Evolutionary conservation across 2,888 invertebrate species (phyloP), one percentile per base, ranked within the genome.

Genomic region (Maniola hyperantus): DNA sequence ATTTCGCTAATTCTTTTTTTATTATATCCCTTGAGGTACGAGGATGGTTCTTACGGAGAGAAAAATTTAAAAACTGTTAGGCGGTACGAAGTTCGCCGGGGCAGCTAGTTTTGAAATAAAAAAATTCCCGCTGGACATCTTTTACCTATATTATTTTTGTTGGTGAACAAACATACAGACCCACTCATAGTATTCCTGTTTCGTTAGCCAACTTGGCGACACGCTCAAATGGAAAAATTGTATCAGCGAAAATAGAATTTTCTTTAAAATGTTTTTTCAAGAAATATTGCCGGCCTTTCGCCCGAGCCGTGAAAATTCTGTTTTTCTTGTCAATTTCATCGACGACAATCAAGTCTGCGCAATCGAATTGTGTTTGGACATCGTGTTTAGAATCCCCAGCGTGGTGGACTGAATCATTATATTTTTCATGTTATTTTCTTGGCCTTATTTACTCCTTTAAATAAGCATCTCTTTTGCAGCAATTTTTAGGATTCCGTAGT

Each of bases 331-430:
- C 63, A 66, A 66, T 66, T 68, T 68, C 65, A 68, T 68, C 60
- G 68, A 63, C 55, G 57, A 68, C 68, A 70, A 70, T 70, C 70
- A 64, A 68, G 69, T 71, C 62, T 64, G 64, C 64, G 48, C 64
- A 65, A 66, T 68, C 65, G 55, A 68, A 68, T 70, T 68, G 62
- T 62, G 65, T 70, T 68, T 70, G 68, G 63, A 48, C 65, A 60
- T 63, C 70, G 70, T 68, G 70, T 59, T 60, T 33, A 20, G 70
- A 70, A 70, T 70, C 51, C 39, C 33, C 44, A 68, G 54, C 20
- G 54, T 7, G 34, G 39, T 18, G 33, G 36, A 42, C 48, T 62
- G 26, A 34, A 48, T 66, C 55, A 33, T 44, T 54, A 20, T 57
- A 36, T 46, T 54, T 55, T 51, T 18, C 18, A 10, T 20, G 18